Base-by-base conservation (phyloP, 2,113 vertebrate genomes). In the Coryphaenoides rupestris region DNA sequence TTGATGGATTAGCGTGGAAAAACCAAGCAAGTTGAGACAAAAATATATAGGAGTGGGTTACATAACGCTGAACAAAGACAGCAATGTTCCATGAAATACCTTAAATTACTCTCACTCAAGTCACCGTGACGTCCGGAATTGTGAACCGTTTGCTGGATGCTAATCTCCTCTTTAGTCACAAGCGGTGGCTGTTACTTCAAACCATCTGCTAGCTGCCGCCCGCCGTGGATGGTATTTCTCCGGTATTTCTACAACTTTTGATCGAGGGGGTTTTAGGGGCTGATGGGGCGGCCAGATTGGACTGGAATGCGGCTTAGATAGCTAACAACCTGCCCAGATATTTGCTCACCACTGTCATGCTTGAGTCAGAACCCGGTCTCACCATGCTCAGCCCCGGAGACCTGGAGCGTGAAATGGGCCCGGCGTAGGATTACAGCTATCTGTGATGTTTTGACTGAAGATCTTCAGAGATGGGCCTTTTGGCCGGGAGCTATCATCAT, bases 351-450 rank as follows among this genome's bases (percentile, higher is more conserved):
- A 10, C 65, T 72, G 63, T 66, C n/a, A 13, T 47, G 65, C 78
- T 68, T 62, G 26, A 59, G 45, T 71, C 75, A 70, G 72, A 72
- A 62, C 67, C 24, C 49, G 12, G 68, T 63, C 19, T 3, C 73
- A 58, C 60, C 55, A 50, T 76, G 69, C 78, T 79, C 60, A 68
- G 65, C 86, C 72, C 72, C 33, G 55, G 84, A 69, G 78, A 80
- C 73, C 66, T 84, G 81, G 62, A 80, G 84, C 87, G 83, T 89
- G 86, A 88, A 88, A 89, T 87, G 77, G 77, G 79, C 76, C 83
- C 66, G 79, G 75, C 79, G 14, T 78, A 67, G 60, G 80, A 72
- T 81, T 77, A 79, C 77, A 77, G 80, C 67, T 66, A 76, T 76
- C 69, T 68, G 73, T 65, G 74, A 76, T 73, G 68, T 69, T 70